A percentile compares a stretch with the other conserved stretches of the same genome.
These are phyloP conservation scores for Fistularia tabacaria DNA, from an alignment of 2,797 vertebrate species.

Conservation along the genomic window DNA sequence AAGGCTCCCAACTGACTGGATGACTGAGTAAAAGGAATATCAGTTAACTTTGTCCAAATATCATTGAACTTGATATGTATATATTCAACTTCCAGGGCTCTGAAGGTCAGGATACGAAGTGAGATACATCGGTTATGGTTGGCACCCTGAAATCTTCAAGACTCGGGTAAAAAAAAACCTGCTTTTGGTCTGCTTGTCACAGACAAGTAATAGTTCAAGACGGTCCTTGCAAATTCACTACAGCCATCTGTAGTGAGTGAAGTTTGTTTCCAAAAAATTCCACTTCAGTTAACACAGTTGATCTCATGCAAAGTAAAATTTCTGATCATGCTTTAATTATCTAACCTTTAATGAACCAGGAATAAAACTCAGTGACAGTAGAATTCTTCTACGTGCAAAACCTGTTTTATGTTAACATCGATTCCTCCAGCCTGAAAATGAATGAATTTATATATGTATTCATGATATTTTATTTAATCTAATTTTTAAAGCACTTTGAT, in stretches of 20 bases:
- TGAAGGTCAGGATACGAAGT: conserved; percentile 46
- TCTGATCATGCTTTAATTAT: too few relatives aligned
- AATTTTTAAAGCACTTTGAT: too few relatives aligned
- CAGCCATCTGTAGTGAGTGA: conserved; percentile 32
- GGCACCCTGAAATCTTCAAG: conserved; percentile 17
- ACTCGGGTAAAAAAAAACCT: conserved; percentile 3
- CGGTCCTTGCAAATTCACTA: conserved; percentile 30
- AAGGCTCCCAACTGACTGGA: conserved; percentile 36
- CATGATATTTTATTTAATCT: too few relatives aligned
- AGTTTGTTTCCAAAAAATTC: conserved; percentile 30
- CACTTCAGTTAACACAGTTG: conserved; percentile 12
- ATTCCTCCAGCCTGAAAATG: too few relatives aligned
- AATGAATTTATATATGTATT: too few relatives aligned
- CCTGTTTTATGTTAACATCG: too few relatives aligned
- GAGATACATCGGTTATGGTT: conserved; percentile 31
- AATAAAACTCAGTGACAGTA: too few relatives aligned
- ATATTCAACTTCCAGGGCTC: conserved; percentile 35
- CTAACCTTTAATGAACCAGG: too few relatives aligned
- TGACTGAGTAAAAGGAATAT: conserved; percentile 22
- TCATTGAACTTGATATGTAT: conserved; percentile 46
- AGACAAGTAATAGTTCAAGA: conserved; percentile 26
- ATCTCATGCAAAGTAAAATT: conserved; percentile 16
- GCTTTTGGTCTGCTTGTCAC: conserved; percentile 28
- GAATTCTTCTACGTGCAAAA: too few relatives aligned
- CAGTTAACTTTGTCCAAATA: conserved; percentile 28